These are phyloP conservation scores for Monoplex corrugatus DNA, from an alignment of 2,888 invertebrate genomes.

Conservation along the genomic window DNA sequence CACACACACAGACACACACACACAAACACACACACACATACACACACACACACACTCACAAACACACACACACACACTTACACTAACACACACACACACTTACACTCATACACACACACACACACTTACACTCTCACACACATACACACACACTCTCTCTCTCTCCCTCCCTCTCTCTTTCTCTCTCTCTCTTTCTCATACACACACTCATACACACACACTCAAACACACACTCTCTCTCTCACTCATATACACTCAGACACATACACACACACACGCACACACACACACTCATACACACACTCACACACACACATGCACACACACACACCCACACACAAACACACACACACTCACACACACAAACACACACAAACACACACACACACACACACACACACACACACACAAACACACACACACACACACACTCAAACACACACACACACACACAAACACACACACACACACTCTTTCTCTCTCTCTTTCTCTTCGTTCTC, in stretches of 20 bases:
- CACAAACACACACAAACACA: background rate
- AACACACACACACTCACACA: background rate
- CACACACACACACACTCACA: background rate
- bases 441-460: no score
- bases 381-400: no score
- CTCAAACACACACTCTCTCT: background rate
- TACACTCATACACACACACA: no score
- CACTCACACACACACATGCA: conserved; percentile 15
- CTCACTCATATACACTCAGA: background rate
- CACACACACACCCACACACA: background rate
- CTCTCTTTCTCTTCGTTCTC: background rate
- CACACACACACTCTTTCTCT: no score
- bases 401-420: no score
- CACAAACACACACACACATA: background rate
- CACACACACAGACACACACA: no score
- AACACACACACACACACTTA: background rate
- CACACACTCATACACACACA: background rate
- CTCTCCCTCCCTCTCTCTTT: background rate
- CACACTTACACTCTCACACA: background rate
- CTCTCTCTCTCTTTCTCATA: background rate
- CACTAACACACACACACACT: background rate
- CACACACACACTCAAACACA: no score
- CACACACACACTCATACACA: conserved; percentile 8
- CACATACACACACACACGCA: conserved; percentile 19
- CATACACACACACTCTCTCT: background rate